Evolutionary conservation across 2,888 invertebrate species (phyloP).

Genomic region (Spicauda simplicius): DNA sequence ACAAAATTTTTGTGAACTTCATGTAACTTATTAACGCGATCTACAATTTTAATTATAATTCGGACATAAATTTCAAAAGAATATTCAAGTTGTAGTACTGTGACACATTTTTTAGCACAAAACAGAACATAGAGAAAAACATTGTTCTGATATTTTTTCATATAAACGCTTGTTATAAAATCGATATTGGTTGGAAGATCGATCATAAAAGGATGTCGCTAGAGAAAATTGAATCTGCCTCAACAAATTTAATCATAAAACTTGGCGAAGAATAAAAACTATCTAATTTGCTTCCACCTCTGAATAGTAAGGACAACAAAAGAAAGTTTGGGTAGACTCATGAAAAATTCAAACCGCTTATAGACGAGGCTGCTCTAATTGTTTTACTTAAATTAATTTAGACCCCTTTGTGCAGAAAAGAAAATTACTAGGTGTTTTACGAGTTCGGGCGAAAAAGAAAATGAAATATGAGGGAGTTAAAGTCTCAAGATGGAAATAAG

Average conservation of each 20-base stretch:
- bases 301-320: constrained; percentile 23
- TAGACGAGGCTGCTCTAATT: constrained; percentile 25
- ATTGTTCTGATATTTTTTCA: not conserved
- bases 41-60: no score
- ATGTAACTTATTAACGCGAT: no score
- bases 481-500: not conserved
- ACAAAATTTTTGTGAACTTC: no score
- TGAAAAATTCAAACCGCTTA: constrained; percentile 34
- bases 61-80: no score
- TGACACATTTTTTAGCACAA: no score
- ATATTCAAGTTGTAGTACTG: no score
- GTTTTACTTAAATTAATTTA: constrained; percentile 34
- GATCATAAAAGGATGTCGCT: constrained; percentile 7
- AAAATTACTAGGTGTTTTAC: constrained; percentile 27
- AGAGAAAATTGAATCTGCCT: constrained; percentile 10
- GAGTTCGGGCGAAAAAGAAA: constrained; percentile 8
- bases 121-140: no score
- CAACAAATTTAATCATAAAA: constrained; percentile 24
- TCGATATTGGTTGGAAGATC: constrained; percentile 9
- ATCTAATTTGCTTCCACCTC: constrained; percentile 18
- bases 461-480: not conserved
- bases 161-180: not conserved
- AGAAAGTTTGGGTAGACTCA: constrained; percentile 23
- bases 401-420: constrained; percentile 26
- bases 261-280: constrained; percentile 25